Evolutionary conservation across 2,888 invertebrate genomes (phyloP).

Genomic region (Pseudoips prasinana): DNA sequence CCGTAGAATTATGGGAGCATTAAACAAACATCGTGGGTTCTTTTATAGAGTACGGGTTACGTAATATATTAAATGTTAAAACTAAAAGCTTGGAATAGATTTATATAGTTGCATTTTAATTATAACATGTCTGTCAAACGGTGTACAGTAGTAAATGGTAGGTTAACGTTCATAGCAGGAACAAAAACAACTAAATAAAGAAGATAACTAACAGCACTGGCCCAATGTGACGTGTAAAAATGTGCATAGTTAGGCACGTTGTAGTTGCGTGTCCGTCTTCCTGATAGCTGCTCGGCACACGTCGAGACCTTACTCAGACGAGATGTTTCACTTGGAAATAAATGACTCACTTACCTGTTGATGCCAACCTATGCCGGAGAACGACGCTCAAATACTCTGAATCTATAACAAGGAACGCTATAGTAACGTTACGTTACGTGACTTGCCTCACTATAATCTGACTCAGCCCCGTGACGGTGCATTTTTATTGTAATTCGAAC

Average conservation of each 20-base stretch:
- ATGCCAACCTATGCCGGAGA: constrained; percentile 47
- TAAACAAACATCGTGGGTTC: too few relatives aligned
- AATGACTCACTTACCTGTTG: constrained; percentile 76
- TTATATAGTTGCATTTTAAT: too few relatives aligned
- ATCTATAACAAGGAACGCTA: constrained; percentile 42
- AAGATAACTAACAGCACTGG: too few relatives aligned
- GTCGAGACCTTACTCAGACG: constrained; percentile 53
- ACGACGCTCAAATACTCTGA: constrained; percentile 39
- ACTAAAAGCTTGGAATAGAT: too few relatives aligned
- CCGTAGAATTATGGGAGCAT: too few relatives aligned
- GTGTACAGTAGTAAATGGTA: too few relatives aligned
- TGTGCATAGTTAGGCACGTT: constrained; percentile 32
- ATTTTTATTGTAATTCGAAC: constrained; percentile 50
- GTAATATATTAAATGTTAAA: too few relatives aligned
- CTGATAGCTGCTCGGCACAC: constrained; percentile 29
- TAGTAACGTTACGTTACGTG: constrained; percentile 36
- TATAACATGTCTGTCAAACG: too few relatives aligned
- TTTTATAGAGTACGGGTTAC: too few relatives aligned
- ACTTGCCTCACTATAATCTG: constrained; percentile 51
- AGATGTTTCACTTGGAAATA: constrained; percentile 60
- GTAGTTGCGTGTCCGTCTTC: constrained; percentile 37
- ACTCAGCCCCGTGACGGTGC: constrained; percentile 38
- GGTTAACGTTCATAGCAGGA: too few relatives aligned
- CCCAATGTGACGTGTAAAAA: constrained; percentile 16
- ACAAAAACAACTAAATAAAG: too few relatives aligned